A percentile compares a stretch with the other conserved stretches of the same genome.
Evolutionary conservation across 2,797 vertebrate genomes (phyloP).

Genomic region (Brachymystax lenok): DNA sequence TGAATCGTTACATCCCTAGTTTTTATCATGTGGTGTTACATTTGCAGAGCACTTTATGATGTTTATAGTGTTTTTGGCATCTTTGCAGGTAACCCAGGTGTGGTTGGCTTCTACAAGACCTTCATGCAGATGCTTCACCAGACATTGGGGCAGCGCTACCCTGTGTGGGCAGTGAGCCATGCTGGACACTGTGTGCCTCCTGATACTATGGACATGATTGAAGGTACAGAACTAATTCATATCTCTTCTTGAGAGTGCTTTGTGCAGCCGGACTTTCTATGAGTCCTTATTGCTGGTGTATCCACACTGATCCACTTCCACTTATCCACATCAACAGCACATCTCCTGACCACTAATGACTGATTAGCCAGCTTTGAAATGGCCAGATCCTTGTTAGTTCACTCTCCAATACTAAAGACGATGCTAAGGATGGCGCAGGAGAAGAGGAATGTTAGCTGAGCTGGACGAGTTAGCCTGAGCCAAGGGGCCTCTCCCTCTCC

Average conservation of each 20-base stretch:
- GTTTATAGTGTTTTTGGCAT: background rate
- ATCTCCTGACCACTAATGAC: too few species aligned
- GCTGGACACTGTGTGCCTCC: constrained; percentile 87
- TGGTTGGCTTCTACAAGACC: constrained; percentile 85
- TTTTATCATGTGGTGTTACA: background rate
- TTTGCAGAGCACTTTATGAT: background rate
- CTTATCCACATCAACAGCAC: background rate
- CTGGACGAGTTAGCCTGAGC: background rate
- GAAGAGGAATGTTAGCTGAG: background rate
- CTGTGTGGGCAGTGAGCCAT: constrained; percentile 91
- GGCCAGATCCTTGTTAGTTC: too few species aligned
- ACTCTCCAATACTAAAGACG: too few species aligned
- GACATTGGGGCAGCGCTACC: constrained; percentile 74
- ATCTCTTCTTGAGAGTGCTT: background rate
- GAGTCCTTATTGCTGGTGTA: too few species aligned
- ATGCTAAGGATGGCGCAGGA: too few species aligned
- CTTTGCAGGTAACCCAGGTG: constrained; percentile 90
- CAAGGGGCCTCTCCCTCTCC: background rate
- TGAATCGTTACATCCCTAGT: too few species aligned
- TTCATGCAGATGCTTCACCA: constrained; percentile 86
- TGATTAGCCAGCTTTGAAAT: background rate
- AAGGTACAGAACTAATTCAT: constrained; percentile 71
- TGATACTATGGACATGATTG: constrained; percentile 84
- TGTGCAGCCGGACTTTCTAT: background rate
- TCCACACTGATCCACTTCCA: too few species aligned